These are phyloP conservation scores for Fissipunctia ypsillon DNA, from an alignment of 2,888 invertebrate genomes.

Conservation along the genomic window DNA sequence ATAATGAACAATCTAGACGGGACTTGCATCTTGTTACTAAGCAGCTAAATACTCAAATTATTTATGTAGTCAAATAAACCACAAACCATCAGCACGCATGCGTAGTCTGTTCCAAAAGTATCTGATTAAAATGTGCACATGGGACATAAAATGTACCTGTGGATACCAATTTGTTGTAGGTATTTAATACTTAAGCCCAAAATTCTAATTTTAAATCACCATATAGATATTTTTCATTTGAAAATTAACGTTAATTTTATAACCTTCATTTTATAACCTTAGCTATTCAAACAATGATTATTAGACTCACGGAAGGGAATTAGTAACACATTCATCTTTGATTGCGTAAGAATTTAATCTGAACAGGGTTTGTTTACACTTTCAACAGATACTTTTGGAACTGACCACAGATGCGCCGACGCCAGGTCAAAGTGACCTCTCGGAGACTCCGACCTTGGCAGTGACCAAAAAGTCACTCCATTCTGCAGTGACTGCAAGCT, in stretches of 20 bases:
- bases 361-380: too few species aligned
- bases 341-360: too few species aligned
- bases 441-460: conserved; percentile 28
- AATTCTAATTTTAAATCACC: too few species aligned
- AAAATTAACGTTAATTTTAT: neutral
- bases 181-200: too few species aligned
- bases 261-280: too few species aligned
- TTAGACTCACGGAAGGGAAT: too few species aligned
- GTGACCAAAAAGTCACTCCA: neutral
- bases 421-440: conserved; percentile 5
- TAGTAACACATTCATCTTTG: too few species aligned
- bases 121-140: neutral
- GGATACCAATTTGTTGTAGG: too few species aligned
- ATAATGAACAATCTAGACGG: too few species aligned
- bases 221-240: neutral
- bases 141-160: neutral
- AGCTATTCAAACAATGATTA: too few species aligned
- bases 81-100: neutral
- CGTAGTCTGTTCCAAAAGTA: neutral
- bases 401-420: neutral
- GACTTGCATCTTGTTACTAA: neutral
- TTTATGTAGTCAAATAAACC: too few species aligned
- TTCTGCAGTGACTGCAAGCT: conserved; percentile 17
- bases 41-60: neutral
- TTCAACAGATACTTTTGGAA: too few species aligned